Conservation (phyloP, 1,140 invertebrate species). For the Anoplophora glabripennis region DNA sequence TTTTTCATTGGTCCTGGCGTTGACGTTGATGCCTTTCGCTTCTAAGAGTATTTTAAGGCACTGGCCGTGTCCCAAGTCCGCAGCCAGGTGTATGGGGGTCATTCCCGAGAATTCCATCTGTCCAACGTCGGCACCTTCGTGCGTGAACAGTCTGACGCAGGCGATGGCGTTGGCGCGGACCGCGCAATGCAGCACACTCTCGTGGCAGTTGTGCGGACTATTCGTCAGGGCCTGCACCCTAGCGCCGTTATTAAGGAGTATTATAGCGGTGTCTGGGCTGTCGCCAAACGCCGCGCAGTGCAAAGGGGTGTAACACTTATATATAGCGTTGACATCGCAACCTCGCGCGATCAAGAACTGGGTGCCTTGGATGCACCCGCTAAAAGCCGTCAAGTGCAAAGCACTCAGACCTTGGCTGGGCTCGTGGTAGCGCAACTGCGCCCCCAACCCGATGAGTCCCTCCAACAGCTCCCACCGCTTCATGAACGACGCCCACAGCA, state of each 20-base stretch:
- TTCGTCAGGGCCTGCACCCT: constrained; percentile 53
- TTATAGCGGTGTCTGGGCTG: constrained; percentile 66
- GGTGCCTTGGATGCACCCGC: constrained; percentile 68
- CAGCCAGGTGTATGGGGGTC: constrained; percentile 73
- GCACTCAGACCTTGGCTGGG: constrained; percentile 65
- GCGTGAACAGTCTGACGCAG: constrained; percentile 68
- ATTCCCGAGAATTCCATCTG: constrained; percentile 66
- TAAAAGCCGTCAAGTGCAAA: constrained; percentile 73
- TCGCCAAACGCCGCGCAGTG: constrained; percentile 81
- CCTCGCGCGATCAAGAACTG: constrained; percentile 66
- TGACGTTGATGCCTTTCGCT: constrained; percentile 61
- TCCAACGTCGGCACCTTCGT: constrained; percentile 68
- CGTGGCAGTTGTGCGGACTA: constrained; percentile 62
- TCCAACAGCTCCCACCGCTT: constrained; percentile 64
- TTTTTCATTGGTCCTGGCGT: constrained; percentile 61
- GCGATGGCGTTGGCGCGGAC: constrained; percentile 71
- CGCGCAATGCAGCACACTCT: constrained; percentile 74
- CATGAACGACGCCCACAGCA: constrained; percentile 69
- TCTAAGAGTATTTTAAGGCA: constrained; percentile 68
- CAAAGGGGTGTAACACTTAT: constrained; percentile 69
- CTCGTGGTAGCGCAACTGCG: constrained; percentile 67
- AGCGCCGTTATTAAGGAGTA: constrained; percentile 66
- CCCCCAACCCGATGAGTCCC: constrained; percentile 59
- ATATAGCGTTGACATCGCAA: constrained; percentile 63
- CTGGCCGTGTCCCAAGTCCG: constrained; percentile 68